Base-by-base conservation (phyloP, 2,797 vertebrate genomes). In the Ambastaia sidthimunki region DNA sequence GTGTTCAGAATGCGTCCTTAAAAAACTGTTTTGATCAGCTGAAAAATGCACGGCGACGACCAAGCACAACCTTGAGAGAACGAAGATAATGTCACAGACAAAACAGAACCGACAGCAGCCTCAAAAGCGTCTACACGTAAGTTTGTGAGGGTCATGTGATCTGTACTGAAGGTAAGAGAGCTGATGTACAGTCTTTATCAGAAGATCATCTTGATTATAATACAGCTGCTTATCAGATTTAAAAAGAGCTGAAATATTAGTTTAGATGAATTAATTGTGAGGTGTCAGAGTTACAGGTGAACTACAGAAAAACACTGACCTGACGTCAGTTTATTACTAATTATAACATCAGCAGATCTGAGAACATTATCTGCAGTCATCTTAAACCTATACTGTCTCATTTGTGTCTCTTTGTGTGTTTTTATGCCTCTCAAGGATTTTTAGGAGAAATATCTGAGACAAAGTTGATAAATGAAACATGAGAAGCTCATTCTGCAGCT, bases 21-120 rank as follows among this genome's bases (percentile, higher is more conserved):
- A 23, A 59, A 74, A 74, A 25, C 63, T 21, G 44, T 50, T 62
- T 28, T 73, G 18, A 60, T n/a, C 16, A 23, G 21, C 31, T 21
- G 19, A 19, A 57, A 11, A 18, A 72, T 16, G 21, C 70, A n/a
- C 12, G 9, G 18, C 5, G 41, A 48, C 3, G 13, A 13, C 21
- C 9, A 25, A 34, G 34, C 18, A 15, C 54, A 21, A 54, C 73
- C 73, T 74, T 37, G 72, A 50, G 28, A 12, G n/a, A 10, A 31
- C 0, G 0, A 18, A 60, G 57, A 74, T 60, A 63, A 31, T 31
- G 57, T 25, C 55, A 9, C 1, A 74, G 72, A 74, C 72, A 19
- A 63, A 63, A 74, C 72, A 48, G 4, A 25, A 21, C 12, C 48
- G 11, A 6, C 25, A 11, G 34, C 19, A 15, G 18, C 16, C 1